Conservation (phyloP, 2,113 vertebrate species). For the Ursus arctos region DNA sequence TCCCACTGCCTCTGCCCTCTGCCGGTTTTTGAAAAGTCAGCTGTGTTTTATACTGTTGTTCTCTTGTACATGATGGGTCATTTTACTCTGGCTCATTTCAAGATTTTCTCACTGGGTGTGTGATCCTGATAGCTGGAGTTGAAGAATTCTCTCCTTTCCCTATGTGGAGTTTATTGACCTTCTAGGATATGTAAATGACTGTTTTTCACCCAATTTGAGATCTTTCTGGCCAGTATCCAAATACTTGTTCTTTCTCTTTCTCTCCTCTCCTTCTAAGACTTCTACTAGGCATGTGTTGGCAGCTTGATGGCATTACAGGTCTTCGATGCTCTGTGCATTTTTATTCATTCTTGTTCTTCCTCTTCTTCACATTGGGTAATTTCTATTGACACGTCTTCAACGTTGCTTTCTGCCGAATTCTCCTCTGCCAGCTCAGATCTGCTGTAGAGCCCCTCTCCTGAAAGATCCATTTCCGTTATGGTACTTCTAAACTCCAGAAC, state of each 20-base stretch:
- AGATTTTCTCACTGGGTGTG: background rate
- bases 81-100: background rate
- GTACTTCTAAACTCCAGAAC: background rate
- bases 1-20: background rate
- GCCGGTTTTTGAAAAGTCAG: background rate
- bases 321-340: background rate
- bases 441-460: background rate
- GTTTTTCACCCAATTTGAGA: background rate
- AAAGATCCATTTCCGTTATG: background rate
- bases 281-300: background rate
- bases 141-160: background rate
- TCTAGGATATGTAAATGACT: background rate
- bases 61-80: background rate
- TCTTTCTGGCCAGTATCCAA: background rate
- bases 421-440: background rate
- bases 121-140: background rate
- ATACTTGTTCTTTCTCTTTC: background rate
- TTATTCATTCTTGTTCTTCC: background rate
- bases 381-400: background rate
- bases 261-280: background rate
- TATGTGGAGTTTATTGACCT: background rate
- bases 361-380: background rate
- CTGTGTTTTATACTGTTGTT: background rate
- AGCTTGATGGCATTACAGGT: background rate
- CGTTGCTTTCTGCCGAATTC: background rate